Conservation (phyloP, 2,113 vertebrate genomes). For the Chamaea fasciata region DNA sequence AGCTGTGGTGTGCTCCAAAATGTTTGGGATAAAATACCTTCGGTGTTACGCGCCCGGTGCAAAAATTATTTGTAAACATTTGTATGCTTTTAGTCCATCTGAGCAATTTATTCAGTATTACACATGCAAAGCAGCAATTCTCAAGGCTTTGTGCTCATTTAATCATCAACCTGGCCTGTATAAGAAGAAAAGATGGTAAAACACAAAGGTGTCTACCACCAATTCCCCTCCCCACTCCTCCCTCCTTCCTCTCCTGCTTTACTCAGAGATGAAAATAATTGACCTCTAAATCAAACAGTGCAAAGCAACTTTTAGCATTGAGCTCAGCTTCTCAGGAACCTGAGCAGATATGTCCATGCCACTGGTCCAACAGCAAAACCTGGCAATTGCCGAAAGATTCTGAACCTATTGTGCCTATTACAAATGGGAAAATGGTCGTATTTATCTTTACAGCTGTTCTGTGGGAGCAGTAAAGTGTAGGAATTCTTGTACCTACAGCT, state of each 20-base stretch:
- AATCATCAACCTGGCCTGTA: neutral
- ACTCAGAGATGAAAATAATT: neutral
- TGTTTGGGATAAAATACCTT: neutral
- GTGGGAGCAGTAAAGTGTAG: neutral
- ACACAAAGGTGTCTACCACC: neutral
- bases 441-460: neutral
- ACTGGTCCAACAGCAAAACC: neutral
- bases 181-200: neutral
- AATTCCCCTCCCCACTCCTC: neutral
- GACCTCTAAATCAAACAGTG: neutral
- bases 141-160: neutral
- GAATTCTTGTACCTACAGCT: neutral
- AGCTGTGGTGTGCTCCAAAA: neutral
- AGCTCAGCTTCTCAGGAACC: neutral
- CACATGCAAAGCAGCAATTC: neutral
- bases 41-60: neutral
- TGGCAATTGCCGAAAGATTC: neutral
- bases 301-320: neutral
- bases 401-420: neutral
- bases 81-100: neutral
- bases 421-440: neutral
- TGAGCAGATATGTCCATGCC: neutral
- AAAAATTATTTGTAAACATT: neutral
- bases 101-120: neutral
- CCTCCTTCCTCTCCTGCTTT: neutral